Conservation (phyloP, 2,888 invertebrate species). For the Junonia oenone region DNA sequence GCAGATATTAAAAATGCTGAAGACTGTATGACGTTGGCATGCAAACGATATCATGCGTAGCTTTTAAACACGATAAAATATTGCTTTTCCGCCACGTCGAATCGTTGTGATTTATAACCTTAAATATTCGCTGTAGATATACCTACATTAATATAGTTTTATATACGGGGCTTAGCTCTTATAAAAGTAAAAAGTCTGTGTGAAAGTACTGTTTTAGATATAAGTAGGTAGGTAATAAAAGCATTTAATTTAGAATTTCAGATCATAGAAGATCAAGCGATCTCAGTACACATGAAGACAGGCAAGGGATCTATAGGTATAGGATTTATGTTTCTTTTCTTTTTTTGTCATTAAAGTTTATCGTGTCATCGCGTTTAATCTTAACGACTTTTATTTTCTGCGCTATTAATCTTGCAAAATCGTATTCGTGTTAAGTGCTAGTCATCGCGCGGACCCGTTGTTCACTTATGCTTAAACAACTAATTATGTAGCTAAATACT, state of each 20-base stretch:
- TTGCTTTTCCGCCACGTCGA: not conserved
- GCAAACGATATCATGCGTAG: not conserved
- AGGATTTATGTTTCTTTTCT: no score
- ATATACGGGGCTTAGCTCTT: not conserved
- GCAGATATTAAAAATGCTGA: no score
- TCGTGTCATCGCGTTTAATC: not conserved
- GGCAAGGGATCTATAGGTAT: no score
- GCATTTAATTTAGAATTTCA: no score
- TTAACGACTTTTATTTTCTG: constrained; percentile 15
- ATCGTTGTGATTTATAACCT: constrained; percentile 1
- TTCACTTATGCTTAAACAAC: constrained; percentile 12
- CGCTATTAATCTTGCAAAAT: constrained; percentile 37
- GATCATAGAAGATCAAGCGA: no score
- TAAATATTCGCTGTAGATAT: not conserved
- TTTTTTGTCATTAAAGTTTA: not conserved
- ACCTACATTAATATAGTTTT: not conserved
- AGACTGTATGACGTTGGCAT: no score
- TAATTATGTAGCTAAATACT: constrained; percentile 8
- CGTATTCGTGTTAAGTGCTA: constrained; percentile 37
- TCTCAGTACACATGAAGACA: no score
- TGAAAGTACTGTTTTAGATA: no score
- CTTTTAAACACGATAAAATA: not conserved
- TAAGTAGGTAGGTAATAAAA: no score
- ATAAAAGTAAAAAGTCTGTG: no score
- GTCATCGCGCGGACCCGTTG: constrained; percentile 27